Conservation (phyloP, 2,797 vertebrate species). For the Amphiprion clarkii region DNA sequence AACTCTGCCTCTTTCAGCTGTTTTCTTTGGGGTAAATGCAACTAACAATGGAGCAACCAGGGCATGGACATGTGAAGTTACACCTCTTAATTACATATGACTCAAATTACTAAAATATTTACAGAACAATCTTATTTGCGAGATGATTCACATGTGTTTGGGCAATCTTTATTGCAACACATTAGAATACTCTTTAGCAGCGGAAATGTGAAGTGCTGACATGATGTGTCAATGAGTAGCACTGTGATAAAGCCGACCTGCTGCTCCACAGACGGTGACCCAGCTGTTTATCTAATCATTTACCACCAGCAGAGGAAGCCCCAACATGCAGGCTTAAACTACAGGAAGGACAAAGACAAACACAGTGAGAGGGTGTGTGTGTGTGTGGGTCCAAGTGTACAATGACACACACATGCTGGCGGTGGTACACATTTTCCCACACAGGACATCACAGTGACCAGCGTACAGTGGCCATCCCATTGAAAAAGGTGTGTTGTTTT, state of each 20-base stretch:
- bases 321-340: slow-evolving; percentile 18
- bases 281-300: slow-evolving; percentile 63
- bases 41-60: background rate
- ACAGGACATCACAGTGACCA: slow-evolving; percentile 1
- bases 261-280: slow-evolving; percentile 28
- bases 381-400: background rate
- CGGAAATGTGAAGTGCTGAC: slow-evolving; percentile 22
- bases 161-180: slow-evolving; percentile 1
- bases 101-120: background rate
- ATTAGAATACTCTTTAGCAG: background rate
- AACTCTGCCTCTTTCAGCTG: background rate
- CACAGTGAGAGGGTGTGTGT: background rate
- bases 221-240: slow-evolving; percentile 11
- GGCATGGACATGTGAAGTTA: background rate
- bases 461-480: slow-evolving; percentile 22
- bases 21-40: slow-evolving; percentile 5
- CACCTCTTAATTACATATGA: background rate
- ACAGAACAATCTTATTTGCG: background rate
- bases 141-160: background rate
- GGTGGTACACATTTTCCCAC: slow-evolving; percentile 8
- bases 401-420: slow-evolving; percentile 3
- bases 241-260: slow-evolving; percentile 16
- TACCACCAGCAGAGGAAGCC: slow-evolving; percentile 63
- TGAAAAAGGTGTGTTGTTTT: slow-evolving; percentile 37
- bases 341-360: slow-evolving; percentile 65